These are phyloP conservation scores for Verasper variegatus DNA, from an alignment of 2,113 vertebrate genomes.

Conservation along the genomic window DNA sequence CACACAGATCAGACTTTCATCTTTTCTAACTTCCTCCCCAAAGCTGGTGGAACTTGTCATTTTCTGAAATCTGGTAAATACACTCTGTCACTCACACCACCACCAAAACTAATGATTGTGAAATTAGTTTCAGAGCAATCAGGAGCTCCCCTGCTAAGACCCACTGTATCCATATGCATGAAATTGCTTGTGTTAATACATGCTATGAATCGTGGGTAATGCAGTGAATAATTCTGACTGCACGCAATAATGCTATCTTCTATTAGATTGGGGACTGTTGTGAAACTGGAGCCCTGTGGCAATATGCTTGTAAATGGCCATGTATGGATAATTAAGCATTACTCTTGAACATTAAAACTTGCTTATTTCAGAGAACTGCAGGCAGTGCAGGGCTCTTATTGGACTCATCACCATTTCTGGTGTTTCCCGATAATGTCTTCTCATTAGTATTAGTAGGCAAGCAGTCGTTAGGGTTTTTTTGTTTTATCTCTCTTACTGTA, in stretches of 20 bases:
- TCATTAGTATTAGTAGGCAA: conserved; percentile 62
- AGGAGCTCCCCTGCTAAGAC: conserved; percentile 93
- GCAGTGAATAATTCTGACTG: conserved; percentile 94
- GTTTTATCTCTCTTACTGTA: conserved; percentile 36
- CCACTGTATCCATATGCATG: conserved; percentile 99
- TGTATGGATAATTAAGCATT: conserved; percentile 89
- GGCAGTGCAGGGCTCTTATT: conserved; percentile 61
- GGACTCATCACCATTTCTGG: neutral
- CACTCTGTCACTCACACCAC: conserved; percentile 70
- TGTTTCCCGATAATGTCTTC: conserved; percentile 18
- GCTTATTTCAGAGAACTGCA: conserved; percentile 83
- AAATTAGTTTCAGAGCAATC: conserved; percentile 99
- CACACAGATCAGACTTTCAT: conserved; percentile 25
- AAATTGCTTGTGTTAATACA: conserved; percentile 99
- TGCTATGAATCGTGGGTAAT: conserved; percentile 95
- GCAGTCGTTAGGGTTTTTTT: conserved; percentile 56
- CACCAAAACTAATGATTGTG: conserved; percentile 98
- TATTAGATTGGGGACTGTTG: conserved; percentile 87
- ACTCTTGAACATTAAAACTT: conserved; percentile 88
- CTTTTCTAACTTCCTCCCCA: conserved; percentile 23
- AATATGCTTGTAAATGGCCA: conserved; percentile 92
- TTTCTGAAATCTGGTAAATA: conserved; percentile 68
- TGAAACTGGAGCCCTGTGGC: conserved; percentile 88
- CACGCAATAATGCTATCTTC: conserved; percentile 93
- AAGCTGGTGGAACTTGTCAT: conserved; percentile 64